Base-by-base conservation (phyloP, 2,888 invertebrate species). In the Odontothrips loti region DNA sequence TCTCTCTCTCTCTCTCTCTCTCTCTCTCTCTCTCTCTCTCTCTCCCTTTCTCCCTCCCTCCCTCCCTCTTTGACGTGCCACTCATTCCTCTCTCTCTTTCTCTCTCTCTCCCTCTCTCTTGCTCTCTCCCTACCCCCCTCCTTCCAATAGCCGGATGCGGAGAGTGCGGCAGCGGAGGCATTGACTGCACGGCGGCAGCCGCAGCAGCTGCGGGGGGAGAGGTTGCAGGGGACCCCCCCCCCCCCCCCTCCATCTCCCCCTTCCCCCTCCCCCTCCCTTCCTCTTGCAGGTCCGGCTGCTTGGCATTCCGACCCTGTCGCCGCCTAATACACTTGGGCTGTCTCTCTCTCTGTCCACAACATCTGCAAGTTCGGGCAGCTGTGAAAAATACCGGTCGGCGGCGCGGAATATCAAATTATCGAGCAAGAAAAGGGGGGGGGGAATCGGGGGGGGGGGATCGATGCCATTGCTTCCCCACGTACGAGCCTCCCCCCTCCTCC, bases 11-110 rank as follows among this genome's bases (percentile, higher is more conserved):
- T n/a, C n/a, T n/a, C n/a, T 80, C 79, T 79, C 79, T 75, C 78
- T 79, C 20, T 20, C 47, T 29, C 78, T 47, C 75, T 23, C 80
- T 43, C 47, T 17, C 79, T 23, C 79, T 51, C 48, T 34, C 34
- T 23, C 79, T 48, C 80, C n/a, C n/a, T n/a, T n/a, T n/a, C n/a
- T n/a, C n/a, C n/a, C n/a, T n/a, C n/a, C n/a, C n/a, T 68, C 34
- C 47, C 27, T 47, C 15, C 47, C 79, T 34, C 20, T 79, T 78
- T 47, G 68, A n/a, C 63, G 79, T 27, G 29, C 75, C 48, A 27
- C 75, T 27, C 10, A 80, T 83, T 80, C 81, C 58, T 75, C 48
- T 80, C 79, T 79, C 75, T 10, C 20, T 81, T 43, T 58, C 15
- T 80, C 29, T 79, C 34, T 63, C 51, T 81, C 17, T 34, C 34